Base-by-base conservation (phyloP, 2,113 vertebrate species). In the Lophotis ruficrista region DNA sequence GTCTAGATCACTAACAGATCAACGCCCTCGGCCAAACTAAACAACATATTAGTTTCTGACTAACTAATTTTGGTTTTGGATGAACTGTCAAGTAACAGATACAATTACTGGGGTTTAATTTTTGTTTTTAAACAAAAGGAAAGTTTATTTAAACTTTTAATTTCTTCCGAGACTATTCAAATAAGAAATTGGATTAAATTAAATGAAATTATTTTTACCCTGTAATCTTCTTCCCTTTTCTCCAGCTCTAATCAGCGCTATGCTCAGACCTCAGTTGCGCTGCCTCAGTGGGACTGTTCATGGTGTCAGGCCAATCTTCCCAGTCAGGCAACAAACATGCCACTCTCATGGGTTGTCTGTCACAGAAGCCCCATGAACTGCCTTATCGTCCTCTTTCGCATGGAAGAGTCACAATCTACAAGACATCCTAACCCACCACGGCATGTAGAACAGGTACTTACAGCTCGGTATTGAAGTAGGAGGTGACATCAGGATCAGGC, bases 381-480 rank as follows among this genome's bases (percentile, higher is more conserved):
- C 37, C 15, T 47, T 10, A 38, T 53, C 23, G 65, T 31, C 30
- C n/a, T 73, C 13, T 33, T 31, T 45, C 2, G 1, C 12, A 2
- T 12, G 45, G 25, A 93, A 31, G 6, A 92, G 33, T 37, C 76
- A 81, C 35, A 64, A 60, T 28, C 37, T 76, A 62, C 58, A 70
- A 86, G 28, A 45, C 14, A n/a, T 19, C 76, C 75, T 33, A 43
- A 77, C 60, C 72, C 78, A 57, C 24, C 50, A 51, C 0, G 2
- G 19, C 4, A 11, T 30, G 58, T 47, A 43, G 58, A 90, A 72
- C 51, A 94, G 14, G 54, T 89, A 96, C 98, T 98, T 92, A 98
- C 98, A 96, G 93, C 57, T 94, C 14, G 0, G 97, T 94, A 87
- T 99, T 91, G 96, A 99, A 99, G 98, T 98, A 99, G 68, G 98